Evolutionary conservation across 2,113 vertebrate genomes (phyloP).

Genomic region (Cynocephalus volans): DNA sequence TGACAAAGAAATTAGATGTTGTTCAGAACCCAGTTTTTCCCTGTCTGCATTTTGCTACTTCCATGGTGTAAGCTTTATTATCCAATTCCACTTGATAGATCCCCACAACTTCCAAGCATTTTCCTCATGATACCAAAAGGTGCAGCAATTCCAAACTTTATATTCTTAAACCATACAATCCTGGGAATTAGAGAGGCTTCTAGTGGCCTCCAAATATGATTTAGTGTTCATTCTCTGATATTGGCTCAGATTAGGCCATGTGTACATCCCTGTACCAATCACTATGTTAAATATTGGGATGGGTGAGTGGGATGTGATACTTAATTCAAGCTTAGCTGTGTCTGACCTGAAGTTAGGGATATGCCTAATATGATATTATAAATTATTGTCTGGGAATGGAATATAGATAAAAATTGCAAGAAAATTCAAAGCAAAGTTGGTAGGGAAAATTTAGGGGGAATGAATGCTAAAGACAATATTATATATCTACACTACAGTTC

Average conservation of each 20-base stretch:
- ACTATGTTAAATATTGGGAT: no score
- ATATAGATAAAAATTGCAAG: not conserved
- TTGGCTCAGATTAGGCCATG: not conserved
- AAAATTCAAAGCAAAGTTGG: not conserved
- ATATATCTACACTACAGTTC: not conserved
- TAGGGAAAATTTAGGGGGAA: not conserved
- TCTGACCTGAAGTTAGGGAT: no score
- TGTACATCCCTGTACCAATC: rapidly evolving
- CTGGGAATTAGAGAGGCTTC: not conserved
- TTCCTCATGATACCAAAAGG: not conserved
- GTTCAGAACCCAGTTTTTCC: not conserved
- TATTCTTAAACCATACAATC: not conserved
- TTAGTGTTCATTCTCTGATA: not conserved
- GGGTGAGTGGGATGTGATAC: not conserved
- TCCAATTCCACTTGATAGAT: not conserved
- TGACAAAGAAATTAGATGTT: not conserved
- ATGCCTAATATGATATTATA: not conserved
- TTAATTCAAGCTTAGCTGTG: not conserved
- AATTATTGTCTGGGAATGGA: not conserved
- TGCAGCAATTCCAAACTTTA: not conserved
- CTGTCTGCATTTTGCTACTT: not conserved
- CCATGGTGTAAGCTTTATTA: not conserved
- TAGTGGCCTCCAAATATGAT: not conserved
- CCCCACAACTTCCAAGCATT: not conserved
- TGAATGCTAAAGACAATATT: not conserved